phyloP scores from a whole-genome alignment of 1,140 invertebrate genomes.

The Bursaphelenchus mucronatus region DNA sequence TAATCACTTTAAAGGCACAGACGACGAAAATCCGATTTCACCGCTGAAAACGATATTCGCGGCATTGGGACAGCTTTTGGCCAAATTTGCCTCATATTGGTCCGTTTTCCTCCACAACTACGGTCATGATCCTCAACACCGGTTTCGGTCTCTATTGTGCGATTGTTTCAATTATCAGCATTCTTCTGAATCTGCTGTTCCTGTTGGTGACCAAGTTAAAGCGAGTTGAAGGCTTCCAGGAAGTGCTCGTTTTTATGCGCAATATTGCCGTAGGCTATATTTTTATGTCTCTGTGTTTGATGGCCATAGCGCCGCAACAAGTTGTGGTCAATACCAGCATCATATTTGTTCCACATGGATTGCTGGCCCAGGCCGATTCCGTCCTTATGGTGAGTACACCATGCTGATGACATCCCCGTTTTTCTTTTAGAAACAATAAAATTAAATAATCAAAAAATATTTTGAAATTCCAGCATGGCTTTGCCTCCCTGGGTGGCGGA shows the following conservation, averaged over 20 bases:
- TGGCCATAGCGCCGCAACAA: slow-evolving; percentile 25
- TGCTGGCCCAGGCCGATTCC: slow-evolving; percentile 26
- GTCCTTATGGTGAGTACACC: slow-evolving; percentile 13
- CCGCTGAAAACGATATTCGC: no score
- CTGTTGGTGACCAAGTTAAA: slow-evolving; percentile 25
- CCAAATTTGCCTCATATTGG: no score
- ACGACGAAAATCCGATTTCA: no score
- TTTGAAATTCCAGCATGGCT: slow-evolving; percentile 25
- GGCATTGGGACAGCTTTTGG: no score
- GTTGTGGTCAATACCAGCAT: slow-evolving; percentile 9
- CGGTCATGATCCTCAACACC: no score
- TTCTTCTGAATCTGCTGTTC: slow-evolving; percentile 27
- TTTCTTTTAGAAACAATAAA: no score
- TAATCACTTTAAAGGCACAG: no score
- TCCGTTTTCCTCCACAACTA: no score
- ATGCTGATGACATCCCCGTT: neutral
- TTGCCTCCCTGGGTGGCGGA: slow-evolving; percentile 19
- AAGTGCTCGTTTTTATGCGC: slow-evolving; percentile 30
- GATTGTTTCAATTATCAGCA: slow-evolving; percentile 25
- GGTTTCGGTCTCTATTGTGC: slow-evolving; percentile 22
- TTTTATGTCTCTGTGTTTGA: slow-evolving; percentile 21
- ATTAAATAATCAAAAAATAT: slow-evolving; percentile 1
- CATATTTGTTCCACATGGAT: slow-evolving; percentile 30
- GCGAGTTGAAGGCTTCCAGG: slow-evolving; percentile 38
- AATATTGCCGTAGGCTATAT: slow-evolving; percentile 36